Base-by-base conservation (phyloP, 2,797 vertebrate genomes). In the Poeciliopsis turneri region DNA sequence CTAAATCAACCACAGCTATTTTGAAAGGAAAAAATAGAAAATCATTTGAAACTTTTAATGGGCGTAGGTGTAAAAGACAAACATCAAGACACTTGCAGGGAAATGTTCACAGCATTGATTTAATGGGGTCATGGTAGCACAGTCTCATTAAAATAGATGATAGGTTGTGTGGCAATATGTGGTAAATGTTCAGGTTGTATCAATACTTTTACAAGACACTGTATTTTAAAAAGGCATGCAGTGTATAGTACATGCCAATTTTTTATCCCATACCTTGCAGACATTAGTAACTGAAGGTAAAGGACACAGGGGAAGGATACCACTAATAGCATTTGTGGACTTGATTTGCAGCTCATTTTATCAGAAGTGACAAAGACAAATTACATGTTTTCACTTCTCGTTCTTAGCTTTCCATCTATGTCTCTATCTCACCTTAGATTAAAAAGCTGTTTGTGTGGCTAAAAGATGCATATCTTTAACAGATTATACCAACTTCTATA, bases 261-360 rank as follows among this genome's bases (percentile, higher is more conserved):
- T 69, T 43, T 23, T 25, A 45, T 15, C 12, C 11, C 66, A 15
- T 69, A 45, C 2, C 11, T 43, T 43, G 6, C 43, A 43, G 23
- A n/a, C 66, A n/a, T 69, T 43, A 43, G 23, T 41, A 25, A 13
- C 10, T 43, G 66, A 43, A 43, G 39, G 66, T 69, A 69, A 69
- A 69, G 66, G 66, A 45, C 66, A 69, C 39, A 25, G 23, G 12
- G 18, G 64, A 68, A 69, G 66, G 39, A 43, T 69, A 69, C 39
- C 66, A 41, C 68, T 70, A 46, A 70, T 70, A 41, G 6, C 41
- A 46, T 70, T 70, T 45, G 41, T 70, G 25, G 43, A 46, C 68
- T 70, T 70, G 68, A 70, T 46, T 70, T 70, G 68, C 68, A 45
- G 68, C 2, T 70, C 41, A 28, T 70, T 70, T 46, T 45, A 45